A percentile compares a stretch with the other conserved stretches of the same genome.
Conservation (phyloP, 2,888 invertebrate genomes). For the Parascotia fuliginaria region DNA sequence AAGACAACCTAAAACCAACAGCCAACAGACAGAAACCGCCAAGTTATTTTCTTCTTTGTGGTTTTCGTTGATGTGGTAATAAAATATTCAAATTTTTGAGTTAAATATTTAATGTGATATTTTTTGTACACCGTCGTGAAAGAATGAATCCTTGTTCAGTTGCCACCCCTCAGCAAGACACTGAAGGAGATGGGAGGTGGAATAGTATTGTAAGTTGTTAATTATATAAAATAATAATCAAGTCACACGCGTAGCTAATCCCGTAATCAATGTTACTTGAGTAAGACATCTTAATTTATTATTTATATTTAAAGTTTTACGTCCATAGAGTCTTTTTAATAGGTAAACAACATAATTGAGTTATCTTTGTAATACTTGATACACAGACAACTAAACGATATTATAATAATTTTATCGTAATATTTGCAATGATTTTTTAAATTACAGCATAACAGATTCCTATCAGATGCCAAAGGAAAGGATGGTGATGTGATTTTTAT, state of each 20-base stretch:
- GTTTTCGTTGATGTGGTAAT: conserved; percentile 35
- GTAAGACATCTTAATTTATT: background rate
- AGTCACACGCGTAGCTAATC: background rate
- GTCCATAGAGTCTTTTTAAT: too few relatives aligned
- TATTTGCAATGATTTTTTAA: too few relatives aligned
- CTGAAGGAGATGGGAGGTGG: conserved; percentile 95
- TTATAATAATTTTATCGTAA: too few relatives aligned
- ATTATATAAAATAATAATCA: conserved; percentile 10
- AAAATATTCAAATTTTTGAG: conserved; percentile 14
- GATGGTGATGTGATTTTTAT: conserved; percentile 97
- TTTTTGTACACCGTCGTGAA: conserved; percentile 18
- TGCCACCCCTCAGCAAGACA: conserved; percentile 90
- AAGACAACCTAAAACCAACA: conserved; percentile 29
- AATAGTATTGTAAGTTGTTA: conserved; percentile 87
- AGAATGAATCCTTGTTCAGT: conserved; percentile 90
- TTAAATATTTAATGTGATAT: conserved; percentile 32
- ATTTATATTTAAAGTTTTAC: too few relatives aligned
- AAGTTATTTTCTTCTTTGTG: conserved; percentile 39
- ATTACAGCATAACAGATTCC: conserved; percentile 94
- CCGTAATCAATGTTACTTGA: background rate
- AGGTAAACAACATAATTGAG: too few relatives aligned
- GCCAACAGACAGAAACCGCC: conserved; percentile 44
- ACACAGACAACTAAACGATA: too few relatives aligned
- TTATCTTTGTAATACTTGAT: too few relatives aligned
- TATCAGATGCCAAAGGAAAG: conserved; percentile 93